Base-by-base conservation (phyloP, 2,888 invertebrate species). In the Osedax fenrisi region DNA sequence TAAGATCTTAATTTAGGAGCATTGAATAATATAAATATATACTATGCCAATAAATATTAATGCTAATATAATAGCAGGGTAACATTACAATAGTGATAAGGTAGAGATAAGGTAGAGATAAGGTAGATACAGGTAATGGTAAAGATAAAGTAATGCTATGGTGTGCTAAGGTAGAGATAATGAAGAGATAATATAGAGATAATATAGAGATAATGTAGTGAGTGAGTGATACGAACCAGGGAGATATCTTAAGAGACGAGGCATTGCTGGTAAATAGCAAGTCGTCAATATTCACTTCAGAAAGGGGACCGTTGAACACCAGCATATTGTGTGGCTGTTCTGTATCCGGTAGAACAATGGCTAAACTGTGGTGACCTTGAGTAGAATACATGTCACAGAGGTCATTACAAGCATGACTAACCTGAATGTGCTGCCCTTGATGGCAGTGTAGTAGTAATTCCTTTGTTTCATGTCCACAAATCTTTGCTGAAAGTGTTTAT, bases 371-470 rank as follows among this genome's bases (percentile, higher is more conserved):
- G 17, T 10, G 5, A 41, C 41, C 5, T 41, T 5, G 5, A 41
- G 5, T 10, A 5, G 17, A 10, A 41, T 41, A 41, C 41, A 41
- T 41, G 17, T 41, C 10, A 41, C 17, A 41, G 41, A 17, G 5
- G 17, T 41, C 5, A 41, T 41, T 5, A 41, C 17, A 17, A 17
- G 17, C 17, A 41, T 41, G 17, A 25, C 68, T 25, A 79, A 85
- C 85, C 84, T 83, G 80, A 85, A 84, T 10, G 82, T 80, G n/a
- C 84, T 83, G 26, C 80, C 79, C 3, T 79, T 78, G 27, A 85
- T 81, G 2, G 80, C 78, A 2, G 80, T 81, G 78, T 80, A 85
- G 72, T 79, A 80, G 77, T 83, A 85, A 17, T 78, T 81, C 75
- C 82, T 80, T 26, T 78, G 80, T 69, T 80, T 80, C n/a, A 78